Percentiles rank a stretch among this genome's conserved stretches.
These are phyloP conservation scores for Actenoides hombroni DNA, from an alignment of 2,113 vertebrate species.

Conservation along the genomic window DNA sequence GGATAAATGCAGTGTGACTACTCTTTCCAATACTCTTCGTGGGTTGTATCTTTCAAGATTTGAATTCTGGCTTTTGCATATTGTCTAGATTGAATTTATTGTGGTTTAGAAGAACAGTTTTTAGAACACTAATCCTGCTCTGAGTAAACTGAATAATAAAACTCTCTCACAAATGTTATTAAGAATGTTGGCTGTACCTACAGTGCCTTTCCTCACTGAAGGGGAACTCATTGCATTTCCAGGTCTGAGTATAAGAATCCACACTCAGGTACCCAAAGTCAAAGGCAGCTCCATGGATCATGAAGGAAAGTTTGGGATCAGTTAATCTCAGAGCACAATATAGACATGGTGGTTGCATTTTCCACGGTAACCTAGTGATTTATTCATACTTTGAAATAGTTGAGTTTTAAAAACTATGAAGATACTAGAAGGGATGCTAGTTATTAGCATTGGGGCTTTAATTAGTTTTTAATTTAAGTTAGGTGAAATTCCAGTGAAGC, in stretches of 20 bases:
- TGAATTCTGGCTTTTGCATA: neutral
- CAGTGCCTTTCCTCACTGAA: neutral
- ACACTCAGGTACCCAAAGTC: neutral
- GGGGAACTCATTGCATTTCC: neutral
- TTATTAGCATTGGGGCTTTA: neutral
- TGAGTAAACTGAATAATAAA: neutral
- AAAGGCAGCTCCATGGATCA: neutral
- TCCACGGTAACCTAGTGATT: neutral
- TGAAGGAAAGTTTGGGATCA: neutral
- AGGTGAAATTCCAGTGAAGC: neutral
- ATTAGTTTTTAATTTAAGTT: neutral
- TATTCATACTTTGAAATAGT: neutral
- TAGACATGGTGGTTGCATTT: neutral
- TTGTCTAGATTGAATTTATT: neutral
- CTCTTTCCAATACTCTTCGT: neutral
- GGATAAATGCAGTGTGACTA: neutral
- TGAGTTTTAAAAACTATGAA: neutral
- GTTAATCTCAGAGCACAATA: neutral
- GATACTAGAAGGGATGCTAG: neutral
- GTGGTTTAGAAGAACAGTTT: neutral
- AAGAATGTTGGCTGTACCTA: neutral
- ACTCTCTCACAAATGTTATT: neutral
- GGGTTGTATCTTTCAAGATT: neutral
- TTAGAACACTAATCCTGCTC: neutral
- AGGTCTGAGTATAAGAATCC: neutral